A percentile compares a stretch with the other conserved stretches of the same genome.
phyloP scores from a whole-genome alignment of 2,113 vertebrate genomes.

The Hymenochirus boettgeri region DNA sequence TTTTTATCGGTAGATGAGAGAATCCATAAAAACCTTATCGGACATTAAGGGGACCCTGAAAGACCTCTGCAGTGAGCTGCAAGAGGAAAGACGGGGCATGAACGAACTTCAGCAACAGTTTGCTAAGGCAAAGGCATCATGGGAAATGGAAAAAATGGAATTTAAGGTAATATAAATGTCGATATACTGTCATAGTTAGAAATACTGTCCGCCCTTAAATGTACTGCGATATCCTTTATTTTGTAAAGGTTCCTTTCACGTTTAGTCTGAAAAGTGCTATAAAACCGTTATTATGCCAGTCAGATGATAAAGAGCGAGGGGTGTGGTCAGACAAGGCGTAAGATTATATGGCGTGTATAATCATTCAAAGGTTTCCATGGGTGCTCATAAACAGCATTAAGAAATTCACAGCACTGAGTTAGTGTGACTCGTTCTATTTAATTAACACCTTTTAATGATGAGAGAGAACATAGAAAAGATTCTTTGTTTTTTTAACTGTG shows the following conservation, averaged over 20 bases:
- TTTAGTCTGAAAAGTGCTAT: too few relatives aligned
- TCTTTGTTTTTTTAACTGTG: too few relatives aligned
- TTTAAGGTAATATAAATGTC: slow-evolving; percentile 73
- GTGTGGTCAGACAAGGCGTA: too few relatives aligned
- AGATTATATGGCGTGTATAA: too few relatives aligned
- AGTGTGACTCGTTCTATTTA: not conserved
- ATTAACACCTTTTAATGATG: not conserved
- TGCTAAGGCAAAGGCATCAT: slow-evolving; percentile 90
- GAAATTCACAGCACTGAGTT: too few relatives aligned
- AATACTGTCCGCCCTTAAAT: too few relatives aligned
- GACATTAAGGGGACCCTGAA: slow-evolving; percentile 89
- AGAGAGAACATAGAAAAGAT: not conserved
- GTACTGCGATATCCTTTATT: too few relatives aligned
- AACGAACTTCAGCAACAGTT: slow-evolving; percentile 94
- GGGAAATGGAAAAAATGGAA: slow-evolving; percentile 89
- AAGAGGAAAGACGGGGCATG: slow-evolving; percentile 79
- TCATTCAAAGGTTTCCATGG: too few relatives aligned
- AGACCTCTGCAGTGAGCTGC: slow-evolving; percentile 85
- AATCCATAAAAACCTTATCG: slow-evolving; percentile 80
- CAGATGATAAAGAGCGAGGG: too few relatives aligned
- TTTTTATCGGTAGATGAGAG: slow-evolving; percentile 63
- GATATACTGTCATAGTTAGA: not conserved
- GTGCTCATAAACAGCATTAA: too few relatives aligned
- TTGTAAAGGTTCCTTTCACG: too few relatives aligned
- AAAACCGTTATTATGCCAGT: too few relatives aligned